A percentile compares a stretch with the other conserved stretches of the same genome.
Conservation (phyloP, 2,888 invertebrate genomes). For the Diadromus collaris region DNA sequence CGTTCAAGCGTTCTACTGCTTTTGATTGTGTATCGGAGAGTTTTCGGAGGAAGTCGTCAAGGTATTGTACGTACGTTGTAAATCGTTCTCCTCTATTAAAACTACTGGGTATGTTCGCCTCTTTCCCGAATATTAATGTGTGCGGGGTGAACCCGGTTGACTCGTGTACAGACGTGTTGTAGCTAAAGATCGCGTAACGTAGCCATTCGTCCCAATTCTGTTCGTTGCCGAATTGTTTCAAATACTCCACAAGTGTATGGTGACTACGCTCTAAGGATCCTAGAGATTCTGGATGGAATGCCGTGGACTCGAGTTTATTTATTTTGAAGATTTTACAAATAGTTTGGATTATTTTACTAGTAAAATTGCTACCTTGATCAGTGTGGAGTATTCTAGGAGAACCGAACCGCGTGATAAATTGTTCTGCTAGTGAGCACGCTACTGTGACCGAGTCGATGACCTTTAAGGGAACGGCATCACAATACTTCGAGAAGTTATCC, state of each 20-base stretch:
- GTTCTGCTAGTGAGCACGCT: constrained; percentile 30
- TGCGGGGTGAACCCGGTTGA: neutral
- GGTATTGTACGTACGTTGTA: neutral
- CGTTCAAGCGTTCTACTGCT: neutral
- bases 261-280: constrained; percentile 15
- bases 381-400: constrained; percentile 36
- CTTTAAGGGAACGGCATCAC: constrained; percentile 37
- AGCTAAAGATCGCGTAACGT: neutral
- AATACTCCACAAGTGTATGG: neutral
- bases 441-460: constrained; percentile 28
- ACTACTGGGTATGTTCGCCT: too few relatives aligned
- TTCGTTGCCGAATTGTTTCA: too few relatives aligned
- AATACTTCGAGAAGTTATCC: constrained; percentile 50
- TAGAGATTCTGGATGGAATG: constrained; percentile 4
- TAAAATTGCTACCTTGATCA: constrained; percentile 52
- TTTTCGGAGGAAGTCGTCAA: neutral
- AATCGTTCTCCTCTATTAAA: neutral
- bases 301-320: neutral
- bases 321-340: constrained; percentile 11
- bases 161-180: constrained; percentile 14
- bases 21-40: neutral
- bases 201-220: constrained; percentile 8
- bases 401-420: constrained; percentile 46
- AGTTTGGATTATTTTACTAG: constrained; percentile 28
- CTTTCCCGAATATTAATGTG: neutral